Conservation (phyloP, 2,888 invertebrate genomes). For the Andrena fulva region DNA sequence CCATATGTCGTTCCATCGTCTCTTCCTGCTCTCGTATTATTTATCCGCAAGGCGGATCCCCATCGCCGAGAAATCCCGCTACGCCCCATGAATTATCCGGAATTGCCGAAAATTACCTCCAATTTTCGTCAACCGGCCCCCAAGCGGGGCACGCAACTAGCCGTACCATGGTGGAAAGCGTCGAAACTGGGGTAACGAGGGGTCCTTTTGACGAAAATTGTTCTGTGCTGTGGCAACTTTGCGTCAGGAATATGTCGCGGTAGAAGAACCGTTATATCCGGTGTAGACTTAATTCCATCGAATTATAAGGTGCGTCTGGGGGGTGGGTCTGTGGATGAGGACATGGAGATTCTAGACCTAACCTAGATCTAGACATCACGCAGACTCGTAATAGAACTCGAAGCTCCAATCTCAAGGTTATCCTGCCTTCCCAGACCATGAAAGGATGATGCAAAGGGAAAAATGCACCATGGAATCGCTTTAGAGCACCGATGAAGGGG, state of each 20-base stretch:
- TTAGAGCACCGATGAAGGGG: not conserved
- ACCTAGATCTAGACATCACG: not conserved
- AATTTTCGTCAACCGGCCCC: slow-evolving; percentile 61
- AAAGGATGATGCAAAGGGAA: not conserved
- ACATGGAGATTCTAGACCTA: not conserved
- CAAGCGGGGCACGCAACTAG: slow-evolving; percentile 1
- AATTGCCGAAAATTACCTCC: slow-evolving; percentile 69
- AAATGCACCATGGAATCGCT: not conserved
- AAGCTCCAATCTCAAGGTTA: not conserved
- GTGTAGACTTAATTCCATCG: not conserved
- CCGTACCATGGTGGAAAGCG: not conserved
- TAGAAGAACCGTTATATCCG: not conserved
- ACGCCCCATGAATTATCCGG: slow-evolving; percentile 67
- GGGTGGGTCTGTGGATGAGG: not conserved
- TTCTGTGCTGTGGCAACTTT: not conserved
- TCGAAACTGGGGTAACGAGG: not conserved
- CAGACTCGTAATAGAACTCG: not conserved
- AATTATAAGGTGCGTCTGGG: not conserved
- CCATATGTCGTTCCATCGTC: slow-evolving; percentile 41
- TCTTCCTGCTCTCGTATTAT: slow-evolving; percentile 21
- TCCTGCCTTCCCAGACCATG: not conserved
- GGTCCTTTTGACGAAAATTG: not conserved
- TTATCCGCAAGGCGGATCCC: slow-evolving; percentile 37
- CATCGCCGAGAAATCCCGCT: slow-evolving; percentile 39
- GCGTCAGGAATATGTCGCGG: slow-evolving; percentile 18